A percentile compares a stretch with the other conserved stretches of the same genome.
phyloP scores from a whole-genome alignment of 2,113 vertebrate genomes.

The Corythoichthys intestinalis region DNA sequence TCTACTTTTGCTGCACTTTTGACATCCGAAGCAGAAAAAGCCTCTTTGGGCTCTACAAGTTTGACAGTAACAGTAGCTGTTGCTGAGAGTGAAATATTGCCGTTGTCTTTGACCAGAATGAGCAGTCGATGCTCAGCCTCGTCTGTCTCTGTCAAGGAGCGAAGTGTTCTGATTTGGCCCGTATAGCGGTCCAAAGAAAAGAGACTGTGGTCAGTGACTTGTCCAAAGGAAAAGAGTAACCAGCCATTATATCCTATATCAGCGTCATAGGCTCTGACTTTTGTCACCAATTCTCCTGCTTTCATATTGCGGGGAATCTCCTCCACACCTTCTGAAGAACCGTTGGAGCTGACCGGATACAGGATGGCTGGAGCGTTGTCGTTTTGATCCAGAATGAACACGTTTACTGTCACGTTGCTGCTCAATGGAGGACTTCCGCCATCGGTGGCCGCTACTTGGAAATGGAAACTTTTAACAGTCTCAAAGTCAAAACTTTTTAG shows the following conservation, averaged over 20 bases:
- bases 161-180: constrained; percentile 5
- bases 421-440: constrained; percentile 38
- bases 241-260: no score
- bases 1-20: no score
- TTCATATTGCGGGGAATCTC: neutral
- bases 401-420: constrained; percentile 19
- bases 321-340: neutral
- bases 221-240: no score
- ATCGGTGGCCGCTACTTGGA: constrained; percentile 25
- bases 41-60: constrained; percentile 5
- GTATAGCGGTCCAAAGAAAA: constrained; percentile 4
- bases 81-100: neutral
- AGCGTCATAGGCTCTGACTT: neutral
- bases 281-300: neutral
- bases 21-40: constrained; percentile 25
- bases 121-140: constrained; percentile 3
- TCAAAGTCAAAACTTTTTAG: constrained; percentile 29
- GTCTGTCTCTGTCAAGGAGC: neutral
- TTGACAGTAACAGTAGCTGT: constrained; percentile 1
- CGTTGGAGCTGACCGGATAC: neutral
- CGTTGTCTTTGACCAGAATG: neutral
- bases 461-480: neutral
- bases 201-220: neutral
- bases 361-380: constrained; percentile 7
- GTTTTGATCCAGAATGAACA: constrained; percentile 8